A percentile compares a stretch with the other conserved stretches of the same genome.
These are phyloP conservation scores for Cephonodes hylas DNA, from an alignment of 2,888 invertebrate genomes.

Conservation along the genomic window DNA sequence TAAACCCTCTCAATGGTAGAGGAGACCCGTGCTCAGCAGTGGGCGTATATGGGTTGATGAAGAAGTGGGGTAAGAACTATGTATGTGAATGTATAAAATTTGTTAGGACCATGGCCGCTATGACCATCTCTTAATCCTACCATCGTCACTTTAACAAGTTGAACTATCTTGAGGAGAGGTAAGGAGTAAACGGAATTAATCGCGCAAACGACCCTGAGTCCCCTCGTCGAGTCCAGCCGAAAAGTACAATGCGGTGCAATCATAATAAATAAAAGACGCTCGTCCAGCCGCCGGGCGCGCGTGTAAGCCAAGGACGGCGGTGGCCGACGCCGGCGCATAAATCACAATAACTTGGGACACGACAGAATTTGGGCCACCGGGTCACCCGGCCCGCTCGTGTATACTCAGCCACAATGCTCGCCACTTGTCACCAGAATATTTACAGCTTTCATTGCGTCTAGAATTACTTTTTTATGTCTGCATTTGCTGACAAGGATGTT, in stretches of 20 bases:
- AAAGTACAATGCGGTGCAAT: slow-evolving; percentile 4
- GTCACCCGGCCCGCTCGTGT: not conserved
- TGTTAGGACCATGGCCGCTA: too few species aligned
- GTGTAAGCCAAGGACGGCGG: not conserved
- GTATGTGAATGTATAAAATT: too few species aligned
- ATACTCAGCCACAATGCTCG: not conserved
- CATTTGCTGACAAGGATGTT: too few species aligned
- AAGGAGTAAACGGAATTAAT: not conserved
- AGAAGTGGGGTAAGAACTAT: too few species aligned
- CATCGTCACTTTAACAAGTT: too few species aligned
- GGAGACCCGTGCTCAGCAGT: too few species aligned
- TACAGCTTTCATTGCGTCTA: too few species aligned
- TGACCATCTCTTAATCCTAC: too few species aligned
- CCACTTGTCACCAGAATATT: not conserved
- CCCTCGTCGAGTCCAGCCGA: not conserved
- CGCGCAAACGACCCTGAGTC: not conserved
- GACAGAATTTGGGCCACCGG: not conserved
- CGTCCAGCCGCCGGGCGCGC: not conserved
- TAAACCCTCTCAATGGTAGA: too few species aligned
- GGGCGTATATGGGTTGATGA: too few species aligned
- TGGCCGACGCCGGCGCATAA: not conserved
- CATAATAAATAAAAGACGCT: not conserved
- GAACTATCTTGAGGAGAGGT: too few species aligned
- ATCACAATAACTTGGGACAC: not conserved
- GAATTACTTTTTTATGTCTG: too few species aligned